phyloP scores from a whole-genome alignment of 2,888 invertebrate genomes.

The Octonoba sinensis region DNA sequence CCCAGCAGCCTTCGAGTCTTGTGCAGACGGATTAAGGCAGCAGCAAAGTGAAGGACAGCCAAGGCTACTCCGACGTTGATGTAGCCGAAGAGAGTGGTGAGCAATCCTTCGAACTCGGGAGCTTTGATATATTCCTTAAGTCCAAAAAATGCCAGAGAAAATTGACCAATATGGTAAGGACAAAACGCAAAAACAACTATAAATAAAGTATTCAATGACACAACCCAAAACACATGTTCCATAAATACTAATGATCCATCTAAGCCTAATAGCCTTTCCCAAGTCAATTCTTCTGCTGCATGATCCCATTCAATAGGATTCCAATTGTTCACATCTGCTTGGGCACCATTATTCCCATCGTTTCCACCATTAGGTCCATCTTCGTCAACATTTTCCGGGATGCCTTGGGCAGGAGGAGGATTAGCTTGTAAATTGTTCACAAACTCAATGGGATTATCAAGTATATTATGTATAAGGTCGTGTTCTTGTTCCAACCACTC shows the following conservation, averaged over 20 bases:
- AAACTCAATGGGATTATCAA: slow-evolving; percentile 31
- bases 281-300: slow-evolving; percentile 96
- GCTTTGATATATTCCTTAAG: slow-evolving; percentile 78
- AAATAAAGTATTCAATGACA: slow-evolving; percentile 95
- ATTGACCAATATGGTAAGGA: slow-evolving; percentile 94
- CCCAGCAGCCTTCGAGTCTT: slow-evolving; percentile 88
- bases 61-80: slow-evolving; percentile 87
- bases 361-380: slow-evolving; percentile 66
- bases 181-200: slow-evolving; percentile 93
- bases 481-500: slow-evolving; percentile 86
- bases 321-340: slow-evolving; percentile 80
- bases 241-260: slow-evolving; percentile 97
- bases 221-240: slow-evolving; percentile 98
- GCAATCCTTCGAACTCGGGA: slow-evolving; percentile 90
- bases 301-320: slow-evolving; percentile 99
- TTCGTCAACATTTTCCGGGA: slow-evolving; percentile 33
- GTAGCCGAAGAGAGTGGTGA: slow-evolving; percentile 94
- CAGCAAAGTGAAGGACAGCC: slow-evolving; percentile 86
- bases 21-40: slow-evolving; percentile 83
- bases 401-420: slow-evolving; percentile 5
- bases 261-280: slow-evolving; percentile 92
- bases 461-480: slow-evolving; percentile 41
- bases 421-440: slow-evolving; percentile 31
- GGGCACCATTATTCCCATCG: slow-evolving; percentile 70
- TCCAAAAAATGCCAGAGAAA: slow-evolving; percentile 82